Evolutionary conservation across 2,113 vertebrate species (phyloP).

Genomic region (Brienomyrus brachyistius): DNA sequence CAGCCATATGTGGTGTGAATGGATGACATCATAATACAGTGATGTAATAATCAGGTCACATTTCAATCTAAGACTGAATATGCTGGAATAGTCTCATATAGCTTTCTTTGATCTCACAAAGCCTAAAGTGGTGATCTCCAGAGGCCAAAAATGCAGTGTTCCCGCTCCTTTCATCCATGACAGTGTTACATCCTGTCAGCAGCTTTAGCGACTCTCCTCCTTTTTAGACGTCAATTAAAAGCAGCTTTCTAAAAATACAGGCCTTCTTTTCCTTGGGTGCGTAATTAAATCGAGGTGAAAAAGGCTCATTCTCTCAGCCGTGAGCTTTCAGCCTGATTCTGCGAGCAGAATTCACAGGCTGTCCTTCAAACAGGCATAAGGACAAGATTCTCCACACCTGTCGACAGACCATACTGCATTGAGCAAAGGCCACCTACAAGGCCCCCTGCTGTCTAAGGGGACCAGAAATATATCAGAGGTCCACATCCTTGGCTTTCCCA

Average conservation of each 20-base stretch:
- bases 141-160: not conserved
- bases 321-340: not conserved
- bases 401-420: not conserved
- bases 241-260: constrained; percentile 10
- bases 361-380: not conserved
- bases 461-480: not conserved
- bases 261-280: not conserved
- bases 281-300: not conserved
- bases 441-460: not conserved
- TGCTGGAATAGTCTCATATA: not conserved
- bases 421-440: not conserved
- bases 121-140: not conserved
- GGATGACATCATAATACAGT: not conserved
- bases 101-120: not conserved
- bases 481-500: not conserved
- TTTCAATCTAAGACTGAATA: not conserved
- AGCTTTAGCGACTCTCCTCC: not conserved
- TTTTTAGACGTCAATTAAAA: not conserved
- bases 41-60: not conserved
- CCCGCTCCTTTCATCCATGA: not conserved
- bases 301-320: not conserved
- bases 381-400: not conserved
- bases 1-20: not conserved
- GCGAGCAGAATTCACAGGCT: not conserved
- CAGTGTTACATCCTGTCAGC: not conserved